phyloP scores from a whole-genome alignment of 1,140 invertebrate genomes.

The Ooceraea biroi region DNA sequence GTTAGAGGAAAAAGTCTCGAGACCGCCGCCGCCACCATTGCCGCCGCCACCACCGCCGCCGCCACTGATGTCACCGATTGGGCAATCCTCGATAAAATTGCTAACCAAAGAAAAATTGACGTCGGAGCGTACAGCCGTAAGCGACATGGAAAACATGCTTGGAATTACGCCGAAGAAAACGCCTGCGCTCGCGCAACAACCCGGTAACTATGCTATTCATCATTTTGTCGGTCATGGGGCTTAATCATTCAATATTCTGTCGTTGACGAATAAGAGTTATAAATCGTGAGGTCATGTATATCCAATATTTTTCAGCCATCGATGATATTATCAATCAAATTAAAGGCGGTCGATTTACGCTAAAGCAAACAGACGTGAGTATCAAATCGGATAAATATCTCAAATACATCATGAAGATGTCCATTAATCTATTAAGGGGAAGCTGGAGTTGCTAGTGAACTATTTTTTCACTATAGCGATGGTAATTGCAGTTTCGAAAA shows the following conservation, averaged over 20 bases:
- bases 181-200: constrained; percentile 80
- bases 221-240: background rate
- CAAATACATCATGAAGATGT: background rate
- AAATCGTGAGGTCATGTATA: background rate
- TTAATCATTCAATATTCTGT: constrained; percentile 30
- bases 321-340: constrained; percentile 92
- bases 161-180: constrained; percentile 84
- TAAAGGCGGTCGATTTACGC: constrained; percentile 91
- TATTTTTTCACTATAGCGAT: too few species aligned
- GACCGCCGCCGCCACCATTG: constrained; percentile 83
- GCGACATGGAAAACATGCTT: constrained; percentile 88
- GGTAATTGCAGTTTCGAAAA: too few species aligned
- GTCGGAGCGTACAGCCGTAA: constrained; percentile 81
- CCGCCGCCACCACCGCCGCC: constrained; percentile 84
- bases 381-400: constrained; percentile 10
- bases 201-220: constrained; percentile 73
- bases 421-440: background rate
- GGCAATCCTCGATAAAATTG: constrained; percentile 79
- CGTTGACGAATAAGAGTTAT: constrained; percentile 4
- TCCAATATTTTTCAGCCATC: constrained; percentile 86
- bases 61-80: constrained; percentile 68
- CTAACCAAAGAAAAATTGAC: constrained; percentile 77
- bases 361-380: constrained; percentile 89
- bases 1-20: constrained; percentile 81
- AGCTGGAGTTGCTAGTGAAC: too few species aligned